Conservation (phyloP, 2,888 invertebrate genomes). For the Lasioglossum marginatum region DNA sequence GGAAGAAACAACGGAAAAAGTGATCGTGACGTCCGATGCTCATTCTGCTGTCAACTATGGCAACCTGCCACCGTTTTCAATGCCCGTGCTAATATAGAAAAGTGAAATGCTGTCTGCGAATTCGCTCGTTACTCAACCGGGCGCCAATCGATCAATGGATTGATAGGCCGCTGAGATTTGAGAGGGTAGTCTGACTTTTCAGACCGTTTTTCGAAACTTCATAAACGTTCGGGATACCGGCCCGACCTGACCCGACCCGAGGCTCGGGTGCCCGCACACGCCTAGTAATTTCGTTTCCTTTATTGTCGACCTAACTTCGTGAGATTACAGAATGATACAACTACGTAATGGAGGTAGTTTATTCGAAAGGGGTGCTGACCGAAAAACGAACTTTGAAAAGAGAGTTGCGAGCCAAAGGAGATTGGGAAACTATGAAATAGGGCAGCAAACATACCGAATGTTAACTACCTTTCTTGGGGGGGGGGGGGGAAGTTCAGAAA, state of each 20-base stretch:
- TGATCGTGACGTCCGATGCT: neutral
- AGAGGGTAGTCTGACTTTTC: neutral
- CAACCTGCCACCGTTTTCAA: neutral
- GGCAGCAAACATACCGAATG: neutral
- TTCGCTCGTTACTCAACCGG: neutral
- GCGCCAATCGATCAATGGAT: neutral
- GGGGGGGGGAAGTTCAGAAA: neutral
- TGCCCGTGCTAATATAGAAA: neutral
- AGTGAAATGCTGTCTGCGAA: constrained; percentile 12
- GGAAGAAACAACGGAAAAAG: neutral
- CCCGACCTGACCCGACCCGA: too few species aligned
- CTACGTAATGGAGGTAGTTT: neutral
- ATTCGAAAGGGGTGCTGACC: neutral
- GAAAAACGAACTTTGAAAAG: neutral
- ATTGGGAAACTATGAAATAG: neutral
- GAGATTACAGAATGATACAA: neutral
- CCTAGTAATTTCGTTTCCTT: neutral
- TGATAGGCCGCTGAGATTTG: neutral
- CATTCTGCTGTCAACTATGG: neutral
- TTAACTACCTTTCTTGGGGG: neutral
- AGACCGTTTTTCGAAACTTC: neutral
- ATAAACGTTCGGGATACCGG: too few species aligned
- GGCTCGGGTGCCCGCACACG: too few species aligned
- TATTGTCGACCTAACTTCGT: neutral
- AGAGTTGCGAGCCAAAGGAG: neutral